Evolutionary conservation across 2,888 invertebrate genomes (phyloP).

Genomic region (Steromphala cineraria): DNA sequence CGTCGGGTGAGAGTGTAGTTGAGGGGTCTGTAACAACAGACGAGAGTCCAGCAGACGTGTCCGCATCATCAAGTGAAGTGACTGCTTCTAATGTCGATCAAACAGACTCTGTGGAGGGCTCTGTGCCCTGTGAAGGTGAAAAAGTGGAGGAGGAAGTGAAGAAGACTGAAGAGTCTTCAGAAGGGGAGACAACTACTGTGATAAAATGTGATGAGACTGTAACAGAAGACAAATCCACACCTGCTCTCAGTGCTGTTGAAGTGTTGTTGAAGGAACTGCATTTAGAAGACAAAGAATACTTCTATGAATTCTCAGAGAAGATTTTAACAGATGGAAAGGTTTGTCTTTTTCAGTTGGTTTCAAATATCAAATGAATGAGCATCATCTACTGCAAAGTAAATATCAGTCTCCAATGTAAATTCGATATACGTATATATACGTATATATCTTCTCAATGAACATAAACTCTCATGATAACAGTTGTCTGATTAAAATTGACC

Average conservation of each 20-base stretch:
- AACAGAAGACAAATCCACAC: not conserved
- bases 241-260: not conserved
- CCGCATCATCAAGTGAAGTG: not conserved
- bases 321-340: slow-evolving; percentile 69
- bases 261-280: not conserved
- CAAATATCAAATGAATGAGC: too few relatives aligned
- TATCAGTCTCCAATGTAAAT: too few relatives aligned
- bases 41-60: too few relatives aligned
- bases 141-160: not conserved
- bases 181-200: not conserved
- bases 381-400: too few relatives aligned
- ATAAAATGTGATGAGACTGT: not conserved
- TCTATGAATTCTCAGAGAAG: slow-evolving; percentile 62
- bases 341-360: not conserved
- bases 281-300: slow-evolving; percentile 32
- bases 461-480: not conserved
- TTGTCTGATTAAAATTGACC: too few relatives aligned
- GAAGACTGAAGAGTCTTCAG: not conserved
- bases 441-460: not conserved
- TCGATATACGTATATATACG: too few relatives aligned
- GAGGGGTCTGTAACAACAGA: too few relatives aligned
- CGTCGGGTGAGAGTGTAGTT: not conserved
- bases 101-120: too few relatives aligned
- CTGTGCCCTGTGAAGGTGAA: not conserved
- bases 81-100: not conserved